These are phyloP conservation scores for Sebastes fasciatus DNA, from an alignment of 2,113 vertebrate species.

Conservation along the genomic window DNA sequence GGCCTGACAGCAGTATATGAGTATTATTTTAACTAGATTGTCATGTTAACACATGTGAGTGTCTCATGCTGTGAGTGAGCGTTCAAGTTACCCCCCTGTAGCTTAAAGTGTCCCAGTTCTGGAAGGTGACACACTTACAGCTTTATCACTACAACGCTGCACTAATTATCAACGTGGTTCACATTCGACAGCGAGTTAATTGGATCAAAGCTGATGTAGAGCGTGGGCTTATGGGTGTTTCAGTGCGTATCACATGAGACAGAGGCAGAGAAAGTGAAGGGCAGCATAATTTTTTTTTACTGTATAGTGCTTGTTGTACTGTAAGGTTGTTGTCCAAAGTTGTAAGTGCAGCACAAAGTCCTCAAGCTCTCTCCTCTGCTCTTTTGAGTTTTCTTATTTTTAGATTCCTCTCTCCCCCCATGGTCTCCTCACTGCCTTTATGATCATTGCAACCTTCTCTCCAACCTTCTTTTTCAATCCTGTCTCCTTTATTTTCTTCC, in stretches of 20 bases:
- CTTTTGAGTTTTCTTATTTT: background rate
- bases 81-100: constrained; percentile 55
- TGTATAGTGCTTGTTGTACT: too few species aligned
- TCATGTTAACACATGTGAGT: constrained; percentile 6
- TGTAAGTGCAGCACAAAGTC: background rate
- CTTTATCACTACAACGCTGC: constrained; percentile 60
- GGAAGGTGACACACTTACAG: constrained; percentile 80
- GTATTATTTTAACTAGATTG: constrained; percentile 4
- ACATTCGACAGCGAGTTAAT: constrained; percentile 62
- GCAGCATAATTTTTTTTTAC: background rate
- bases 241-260: constrained; percentile 4
- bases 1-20: background rate
- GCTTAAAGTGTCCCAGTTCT: constrained; percentile 72
- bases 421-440: background rate
- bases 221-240: constrained; percentile 6
- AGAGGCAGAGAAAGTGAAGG: background rate
- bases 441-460: constrained; percentile 7
- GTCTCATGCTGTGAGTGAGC: constrained; percentile 21
- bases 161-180: constrained; percentile 70
- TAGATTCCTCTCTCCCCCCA: background rate
- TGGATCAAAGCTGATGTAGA: constrained; percentile 44
- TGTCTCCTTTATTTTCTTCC: constrained; percentile 21
- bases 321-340: background rate
- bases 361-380: background rate
- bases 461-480: background rate